Conservation (phyloP, 2,113 vertebrate species). For the Lagenorhynchus albirostris region DNA sequence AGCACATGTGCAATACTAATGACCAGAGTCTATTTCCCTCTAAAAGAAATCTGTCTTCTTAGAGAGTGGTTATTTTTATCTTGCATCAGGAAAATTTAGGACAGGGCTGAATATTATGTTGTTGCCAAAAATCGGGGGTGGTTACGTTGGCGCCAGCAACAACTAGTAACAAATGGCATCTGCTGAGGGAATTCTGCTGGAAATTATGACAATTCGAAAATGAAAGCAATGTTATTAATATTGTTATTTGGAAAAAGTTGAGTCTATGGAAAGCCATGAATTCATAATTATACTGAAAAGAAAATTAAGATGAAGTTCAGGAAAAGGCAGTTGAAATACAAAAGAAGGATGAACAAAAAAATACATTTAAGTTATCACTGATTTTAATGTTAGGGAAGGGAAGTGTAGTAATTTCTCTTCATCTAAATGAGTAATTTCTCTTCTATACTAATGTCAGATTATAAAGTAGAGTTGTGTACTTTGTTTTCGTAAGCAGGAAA, state of each 20-base stretch:
- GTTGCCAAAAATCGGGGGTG: neutral
- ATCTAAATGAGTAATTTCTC: no score
- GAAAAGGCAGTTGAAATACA: neutral
- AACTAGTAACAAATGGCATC: neutral
- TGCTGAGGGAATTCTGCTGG: neutral
- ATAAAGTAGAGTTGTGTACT: neutral
- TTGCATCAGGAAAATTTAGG: neutral
- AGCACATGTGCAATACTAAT: neutral
- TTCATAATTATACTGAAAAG: neutral
- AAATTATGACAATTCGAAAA: neutral
- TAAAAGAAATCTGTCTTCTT: neutral
- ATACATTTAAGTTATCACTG: neutral
- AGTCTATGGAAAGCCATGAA: neutral
- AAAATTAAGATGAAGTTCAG: neutral
- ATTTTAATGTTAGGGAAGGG: neutral
- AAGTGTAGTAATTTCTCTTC: neutral
- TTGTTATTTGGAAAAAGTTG: neutral
- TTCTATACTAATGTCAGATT: neutral
- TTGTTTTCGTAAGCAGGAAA: neutral
- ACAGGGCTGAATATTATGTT: neutral
- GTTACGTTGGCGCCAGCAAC: neutral
- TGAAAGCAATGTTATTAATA: neutral
- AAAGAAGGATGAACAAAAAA: neutral
- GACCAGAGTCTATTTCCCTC: neutral
- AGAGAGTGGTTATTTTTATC: neutral